Percentiles rank a stretch among this genome's conserved stretches.
Conservation (phyloP, 1,140 invertebrate species). For the Halictus rubicundus region DNA sequence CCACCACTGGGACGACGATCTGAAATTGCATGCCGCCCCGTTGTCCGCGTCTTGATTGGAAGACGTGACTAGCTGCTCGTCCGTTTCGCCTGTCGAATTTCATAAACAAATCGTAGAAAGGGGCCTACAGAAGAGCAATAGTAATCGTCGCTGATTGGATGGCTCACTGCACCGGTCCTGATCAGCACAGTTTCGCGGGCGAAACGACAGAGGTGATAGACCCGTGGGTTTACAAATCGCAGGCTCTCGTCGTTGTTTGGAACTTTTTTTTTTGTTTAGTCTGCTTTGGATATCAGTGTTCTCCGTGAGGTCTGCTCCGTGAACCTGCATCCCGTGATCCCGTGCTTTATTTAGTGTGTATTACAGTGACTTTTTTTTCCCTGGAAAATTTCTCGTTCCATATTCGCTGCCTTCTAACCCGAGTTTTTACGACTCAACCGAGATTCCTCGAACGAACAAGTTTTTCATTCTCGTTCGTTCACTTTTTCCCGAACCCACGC, state of each 20-base stretch:
- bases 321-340: constrained; percentile 32
- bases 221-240: constrained; percentile 19
- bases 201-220: constrained; percentile 29
- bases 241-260: constrained; percentile 63
- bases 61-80: constrained; percentile 74
- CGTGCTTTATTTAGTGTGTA: constrained; percentile 1
- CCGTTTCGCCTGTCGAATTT: constrained; percentile 71
- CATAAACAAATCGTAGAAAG: constrained; percentile 38
- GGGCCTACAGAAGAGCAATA: neutral
- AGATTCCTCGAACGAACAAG: constrained; percentile 44
- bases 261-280: constrained; percentile 57
- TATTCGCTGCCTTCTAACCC: constrained; percentile 42
- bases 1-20: constrained; percentile 41
- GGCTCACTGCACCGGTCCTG: constrained; percentile 21
- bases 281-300: constrained; percentile 19
- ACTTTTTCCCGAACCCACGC: constrained; percentile 71
- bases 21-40: constrained; percentile 37
- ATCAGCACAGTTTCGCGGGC: constrained; percentile 9
- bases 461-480: constrained; percentile 55
- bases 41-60: constrained; percentile 67
- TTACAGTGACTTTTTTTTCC: constrained; percentile 5
- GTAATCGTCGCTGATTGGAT: constrained; percentile 30
- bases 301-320: constrained; percentile 9
- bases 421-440: constrained; percentile 36
- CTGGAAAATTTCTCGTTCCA: constrained; percentile 28